These are phyloP conservation scores for Heliconius aoede DNA, from an alignment of 2,888 invertebrate genomes.

Conservation along the genomic window DNA sequence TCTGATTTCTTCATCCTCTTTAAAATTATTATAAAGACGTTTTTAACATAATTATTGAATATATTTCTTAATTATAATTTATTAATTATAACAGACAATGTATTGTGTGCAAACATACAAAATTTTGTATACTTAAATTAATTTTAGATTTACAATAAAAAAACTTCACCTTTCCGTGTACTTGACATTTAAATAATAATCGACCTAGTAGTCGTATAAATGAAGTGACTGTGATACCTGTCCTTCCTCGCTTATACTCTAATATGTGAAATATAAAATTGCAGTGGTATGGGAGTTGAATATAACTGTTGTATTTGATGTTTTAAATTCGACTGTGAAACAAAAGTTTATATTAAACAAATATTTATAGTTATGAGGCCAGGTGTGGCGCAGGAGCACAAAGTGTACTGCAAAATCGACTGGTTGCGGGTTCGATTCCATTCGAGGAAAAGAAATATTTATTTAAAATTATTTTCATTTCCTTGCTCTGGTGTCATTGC, in stretches of 20 bases:
- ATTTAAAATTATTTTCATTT: too few species aligned
- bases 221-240: neutral
- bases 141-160: neutral
- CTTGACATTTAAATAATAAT: constrained; percentile 27
- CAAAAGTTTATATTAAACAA: neutral
- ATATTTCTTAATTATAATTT: too few species aligned
- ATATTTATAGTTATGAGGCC: too few species aligned
- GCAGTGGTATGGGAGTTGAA: neutral
- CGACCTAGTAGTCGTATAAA: constrained; percentile 8
- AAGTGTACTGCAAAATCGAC: too few species aligned
- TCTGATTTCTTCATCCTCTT: neutral
- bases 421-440: too few species aligned
- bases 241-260: constrained; percentile 5
- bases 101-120: neutral
- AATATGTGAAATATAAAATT: neutral
- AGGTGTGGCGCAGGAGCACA: too few species aligned
- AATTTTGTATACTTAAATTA: neutral
- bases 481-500: too few species aligned
- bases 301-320: neutral
- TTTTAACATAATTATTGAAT: too few species aligned
- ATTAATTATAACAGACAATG: too few species aligned
- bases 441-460: too few species aligned
- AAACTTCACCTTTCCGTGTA: constrained; percentile 22
- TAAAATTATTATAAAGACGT: neutral
- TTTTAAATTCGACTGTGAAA: neutral